Percentiles rank a stretch among this genome's conserved stretches.
phyloP scores from a whole-genome alignment of 2,113 vertebrate species.

The Microcebus ravelobensis region DNA sequence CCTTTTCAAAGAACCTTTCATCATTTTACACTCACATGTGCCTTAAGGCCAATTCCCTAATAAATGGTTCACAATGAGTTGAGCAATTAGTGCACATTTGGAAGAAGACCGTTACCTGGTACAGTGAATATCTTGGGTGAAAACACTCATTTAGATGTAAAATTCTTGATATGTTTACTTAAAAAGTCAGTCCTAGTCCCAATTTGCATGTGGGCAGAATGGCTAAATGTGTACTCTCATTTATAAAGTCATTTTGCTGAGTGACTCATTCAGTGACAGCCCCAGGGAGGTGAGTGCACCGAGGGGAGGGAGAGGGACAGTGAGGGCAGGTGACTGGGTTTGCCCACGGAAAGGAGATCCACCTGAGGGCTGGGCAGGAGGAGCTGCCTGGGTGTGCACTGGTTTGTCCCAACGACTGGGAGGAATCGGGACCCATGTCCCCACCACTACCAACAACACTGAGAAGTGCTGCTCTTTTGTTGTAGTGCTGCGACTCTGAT shows the following conservation, averaged over 20 bases:
- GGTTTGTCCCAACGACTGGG: not conserved
- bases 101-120: not conserved
- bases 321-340: not conserved
- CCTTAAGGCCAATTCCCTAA: not conserved
- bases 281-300: slow-evolving; percentile 11
- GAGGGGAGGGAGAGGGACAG: not conserved
- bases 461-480: not conserved
- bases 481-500: not conserved
- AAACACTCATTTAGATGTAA: slow-evolving; percentile 47
- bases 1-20: not conserved
- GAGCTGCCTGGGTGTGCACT: rapidly evolving
- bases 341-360: not conserved
- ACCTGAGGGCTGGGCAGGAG: rapidly evolving
- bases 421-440: not conserved
- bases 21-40: not conserved
- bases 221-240: slow-evolving; percentile 40
- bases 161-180: not conserved
- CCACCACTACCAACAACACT: too few species aligned
- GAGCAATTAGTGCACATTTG: not conserved
- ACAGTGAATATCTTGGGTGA: slow-evolving; percentile 33
- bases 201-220: slow-evolving; percentile 49
- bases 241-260: slow-evolving; percentile 68
- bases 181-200: not conserved
- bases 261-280: slow-evolving; percentile 52
- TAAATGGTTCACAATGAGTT: not conserved